These are phyloP conservation scores for Pentamera pediparva DNA, from an alignment of 53 echinoderm and acorn worm species.

Conservation along the genomic window DNA sequence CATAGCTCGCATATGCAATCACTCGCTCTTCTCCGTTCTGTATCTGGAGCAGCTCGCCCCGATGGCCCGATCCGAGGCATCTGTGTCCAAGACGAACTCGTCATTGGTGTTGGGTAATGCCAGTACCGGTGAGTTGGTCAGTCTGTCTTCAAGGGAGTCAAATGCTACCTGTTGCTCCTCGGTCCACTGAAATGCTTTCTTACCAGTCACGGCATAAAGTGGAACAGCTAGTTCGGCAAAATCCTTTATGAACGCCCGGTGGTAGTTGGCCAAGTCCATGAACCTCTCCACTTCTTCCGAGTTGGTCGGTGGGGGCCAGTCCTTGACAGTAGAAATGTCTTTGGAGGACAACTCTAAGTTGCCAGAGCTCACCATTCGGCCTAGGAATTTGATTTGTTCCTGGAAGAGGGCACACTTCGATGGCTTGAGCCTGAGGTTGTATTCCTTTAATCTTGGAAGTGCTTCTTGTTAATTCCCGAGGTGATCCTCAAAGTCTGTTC, in stretches of 20 bases:
- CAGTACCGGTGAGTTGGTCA: constrained; percentile 15
- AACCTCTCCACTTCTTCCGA: constrained; percentile 26
- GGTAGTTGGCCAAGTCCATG: constrained; percentile 46
- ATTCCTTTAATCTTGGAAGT: background rate
- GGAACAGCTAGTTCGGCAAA: constrained; percentile 23
- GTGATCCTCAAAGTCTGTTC: constrained; percentile 8
- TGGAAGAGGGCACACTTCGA: constrained; percentile 27
- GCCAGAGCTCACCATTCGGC: background rate
- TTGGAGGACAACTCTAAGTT: background rate
- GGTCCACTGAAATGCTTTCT: background rate
- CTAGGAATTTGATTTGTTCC: constrained; percentile 6
- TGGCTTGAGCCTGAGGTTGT: constrained; percentile 9
- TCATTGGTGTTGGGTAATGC: constrained; percentile 18
- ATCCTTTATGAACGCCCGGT: constrained; percentile 30
- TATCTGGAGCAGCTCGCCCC: constrained; percentile 26
- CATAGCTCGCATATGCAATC: constrained; percentile 24
- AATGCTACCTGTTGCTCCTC: constrained; percentile 23
- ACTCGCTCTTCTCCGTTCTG: constrained; percentile 30
- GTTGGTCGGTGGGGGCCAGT: constrained; percentile 40
- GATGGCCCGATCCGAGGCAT: constrained; percentile 33
- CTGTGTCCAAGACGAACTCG: constrained; percentile 23
- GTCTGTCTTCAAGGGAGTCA: background rate
- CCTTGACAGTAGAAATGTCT: constrained; percentile 13
- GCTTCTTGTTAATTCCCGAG: background rate
- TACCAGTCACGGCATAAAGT: constrained; percentile 20